A percentile compares a stretch with the other conserved stretches of the same genome.
These are phyloP conservation scores for Drosophila pachea DNA, from an alignment of 1,140 invertebrate species.

Conservation along the genomic window DNA sequence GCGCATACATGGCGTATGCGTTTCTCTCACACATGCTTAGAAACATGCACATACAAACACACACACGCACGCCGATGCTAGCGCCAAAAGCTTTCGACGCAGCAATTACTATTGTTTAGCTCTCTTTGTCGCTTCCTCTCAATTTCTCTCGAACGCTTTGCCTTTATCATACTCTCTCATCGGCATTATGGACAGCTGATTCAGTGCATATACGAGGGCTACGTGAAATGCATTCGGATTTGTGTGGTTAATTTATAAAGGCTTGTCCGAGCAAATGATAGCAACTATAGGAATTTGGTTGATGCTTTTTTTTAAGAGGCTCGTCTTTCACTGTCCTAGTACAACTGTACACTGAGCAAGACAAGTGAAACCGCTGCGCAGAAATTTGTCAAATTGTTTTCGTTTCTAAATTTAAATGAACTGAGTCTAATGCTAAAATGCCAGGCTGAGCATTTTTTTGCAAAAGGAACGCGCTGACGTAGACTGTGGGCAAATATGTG, in stretches of 20 bases:
- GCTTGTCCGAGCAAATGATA: constrained; percentile 16
- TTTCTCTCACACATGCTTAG: constrained; percentile 35
- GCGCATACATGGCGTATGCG: constrained; percentile 63
- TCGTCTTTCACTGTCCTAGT: constrained; percentile 52
- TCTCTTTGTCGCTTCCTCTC: constrained; percentile 3
- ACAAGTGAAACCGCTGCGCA: constrained; percentile 36
- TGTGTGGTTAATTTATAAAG: constrained; percentile 18
- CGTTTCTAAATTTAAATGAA: constrained; percentile 68
- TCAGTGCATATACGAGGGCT: constrained; percentile 32
- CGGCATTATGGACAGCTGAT: constrained; percentile 27
- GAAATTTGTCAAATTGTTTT: constrained; percentile 64
- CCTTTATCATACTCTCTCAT: neutral
- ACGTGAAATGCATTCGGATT: constrained; percentile 23
- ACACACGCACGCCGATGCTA: constrained; percentile 32
- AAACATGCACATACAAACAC: constrained; percentile 41
- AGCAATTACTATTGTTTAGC: neutral
- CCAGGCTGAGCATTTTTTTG: constrained; percentile 6
- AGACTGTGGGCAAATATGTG: constrained; percentile 7
- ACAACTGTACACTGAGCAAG: constrained; percentile 59
- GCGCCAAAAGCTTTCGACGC: constrained; percentile 26
- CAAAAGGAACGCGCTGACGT: constrained; percentile 38
- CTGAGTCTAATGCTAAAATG: constrained; percentile 44
- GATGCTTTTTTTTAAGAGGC: constrained; percentile 35
- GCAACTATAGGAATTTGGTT: neutral
- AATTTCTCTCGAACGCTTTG: neutral